Conservation (phyloP, 2,113 vertebrate species). For the Anguilla japonica region DNA sequence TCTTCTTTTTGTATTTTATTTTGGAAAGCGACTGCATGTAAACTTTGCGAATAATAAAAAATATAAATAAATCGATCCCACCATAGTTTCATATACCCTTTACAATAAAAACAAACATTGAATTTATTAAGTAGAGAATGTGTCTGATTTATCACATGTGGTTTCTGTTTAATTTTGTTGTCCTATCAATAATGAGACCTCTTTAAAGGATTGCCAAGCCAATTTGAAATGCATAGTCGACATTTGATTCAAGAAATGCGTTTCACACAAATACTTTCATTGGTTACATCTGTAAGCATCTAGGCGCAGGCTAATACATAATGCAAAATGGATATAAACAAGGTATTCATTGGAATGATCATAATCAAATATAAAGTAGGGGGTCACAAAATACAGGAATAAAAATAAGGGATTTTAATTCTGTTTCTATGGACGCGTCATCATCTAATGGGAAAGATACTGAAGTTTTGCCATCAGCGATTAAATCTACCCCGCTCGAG, state of each 20-base stretch:
- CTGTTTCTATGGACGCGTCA: not conserved
- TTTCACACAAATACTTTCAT: not conserved
- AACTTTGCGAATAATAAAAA: conserved; percentile 70
- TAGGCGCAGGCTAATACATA: not conserved
- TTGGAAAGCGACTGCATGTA: conserved; percentile 76
- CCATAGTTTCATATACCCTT: conserved; percentile 79
- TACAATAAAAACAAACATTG: conserved; percentile 73
- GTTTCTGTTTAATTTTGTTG: conserved; percentile 31
- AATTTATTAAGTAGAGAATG: conserved; percentile 53
- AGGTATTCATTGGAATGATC: not conserved
- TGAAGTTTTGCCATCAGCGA: not conserved
- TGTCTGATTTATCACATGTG: conserved; percentile 53
- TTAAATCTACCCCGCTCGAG: not conserved
- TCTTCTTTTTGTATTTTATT: conserved; percentile 66
- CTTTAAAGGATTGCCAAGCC: not conserved
- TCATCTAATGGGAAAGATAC: not conserved
- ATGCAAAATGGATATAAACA: not conserved
- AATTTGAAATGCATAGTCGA: not conserved
- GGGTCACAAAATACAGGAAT: not conserved
- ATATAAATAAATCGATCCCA: conserved; percentile 62
- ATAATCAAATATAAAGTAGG: not conserved
- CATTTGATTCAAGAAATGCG: not conserved
- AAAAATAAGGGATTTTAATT: not conserved
- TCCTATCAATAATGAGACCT: not conserved
- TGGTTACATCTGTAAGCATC: not conserved